Base-by-base conservation (phyloP, 2,888 invertebrate genomes). In the Leptopilina drosophilae region DNA sequence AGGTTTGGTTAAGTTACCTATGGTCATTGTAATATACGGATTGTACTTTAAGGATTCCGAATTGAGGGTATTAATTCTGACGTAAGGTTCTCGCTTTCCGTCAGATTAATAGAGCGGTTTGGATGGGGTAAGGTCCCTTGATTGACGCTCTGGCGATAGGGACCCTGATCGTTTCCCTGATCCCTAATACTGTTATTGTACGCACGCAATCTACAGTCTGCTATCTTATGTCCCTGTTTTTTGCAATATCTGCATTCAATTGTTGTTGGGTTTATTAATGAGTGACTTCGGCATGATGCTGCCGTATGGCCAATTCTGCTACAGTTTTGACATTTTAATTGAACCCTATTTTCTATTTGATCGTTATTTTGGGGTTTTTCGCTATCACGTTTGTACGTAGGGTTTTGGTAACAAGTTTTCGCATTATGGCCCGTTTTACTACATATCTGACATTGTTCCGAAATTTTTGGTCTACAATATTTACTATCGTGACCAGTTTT, bases 201-300 rank as follows among this genome's bases (percentile, higher is more conserved):
- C 15, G 9, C 14, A 5, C 77, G 64, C 5, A 5, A 64, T n/a
- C 11, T 15, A 20, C 77, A 77, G 8, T 64, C 64, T 1, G 49
- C 64, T 1, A 64, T 77, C 2, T 8, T 26, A 14, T 77, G 77
- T 1, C 65, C 77, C n/a, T 15, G 14, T 0, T 4, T 46, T 53
- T 77, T 65, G 14, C 77, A 77, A 64, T 77, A 77, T 11, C 11
- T 26, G 53, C 77, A 76, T n/a, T 64, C 62, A 0, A 42, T 42
- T 42, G 5, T 33, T 2, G 33, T 5, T 33, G 1, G 42, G 0
- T 42, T 42, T 42, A 42, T 1, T 42, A 42, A 7, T 20, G 42
- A 33, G 42, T 7, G 8, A 42, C 42, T 20, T 3, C 3, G 1
- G 8, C 62, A 62, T 0, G 20, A 20, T 1, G 62, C 62, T 62